Evolutionary conservation across 2,113 vertebrate species (phyloP).

Genomic region (Chaenogobius annularis): DNA sequence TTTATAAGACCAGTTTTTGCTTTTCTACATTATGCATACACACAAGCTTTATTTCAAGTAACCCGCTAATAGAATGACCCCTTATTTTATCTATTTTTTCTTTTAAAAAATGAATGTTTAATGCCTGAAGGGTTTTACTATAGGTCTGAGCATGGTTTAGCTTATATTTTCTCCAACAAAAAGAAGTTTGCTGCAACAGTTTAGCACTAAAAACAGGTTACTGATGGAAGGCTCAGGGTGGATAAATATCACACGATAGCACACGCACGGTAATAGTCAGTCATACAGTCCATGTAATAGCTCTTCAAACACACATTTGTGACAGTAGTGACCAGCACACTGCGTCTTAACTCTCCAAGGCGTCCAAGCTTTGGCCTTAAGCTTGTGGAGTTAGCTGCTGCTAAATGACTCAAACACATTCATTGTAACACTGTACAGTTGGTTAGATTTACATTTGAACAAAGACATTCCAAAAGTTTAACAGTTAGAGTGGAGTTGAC

Average conservation of each 20-base stretch:
- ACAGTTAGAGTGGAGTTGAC: conserved; percentile 53
- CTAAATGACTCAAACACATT: conserved; percentile 50
- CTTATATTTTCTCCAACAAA: conserved; percentile 38
- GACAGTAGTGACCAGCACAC: conserved; percentile 74
- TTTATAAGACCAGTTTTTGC: conserved; percentile 53
- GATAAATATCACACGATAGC: conserved; percentile 62
- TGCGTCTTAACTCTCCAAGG: conserved; percentile 33
- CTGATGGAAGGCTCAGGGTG: conserved; percentile 60
- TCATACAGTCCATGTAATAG: conserved; percentile 53
- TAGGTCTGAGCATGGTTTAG: conserved; percentile 54
- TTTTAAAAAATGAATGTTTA: conserved; percentile 53
- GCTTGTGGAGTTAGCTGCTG: conserved; percentile 36
- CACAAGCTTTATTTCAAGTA: conserved; percentile 47
- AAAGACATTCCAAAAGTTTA: conserved; percentile 56
- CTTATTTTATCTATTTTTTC: conserved; percentile 53
- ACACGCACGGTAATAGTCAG: conserved; percentile 60
- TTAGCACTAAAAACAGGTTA: conserved; percentile 61
- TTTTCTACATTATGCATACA: conserved; percentile 49
- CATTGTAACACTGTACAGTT: conserved; percentile 69
- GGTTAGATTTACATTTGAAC: conserved; percentile 56
- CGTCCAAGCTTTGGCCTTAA: conserved; percentile 47
- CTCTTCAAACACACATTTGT: conserved; percentile 36
- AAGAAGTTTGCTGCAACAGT: conserved; percentile 55
- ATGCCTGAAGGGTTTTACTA: conserved; percentile 58
- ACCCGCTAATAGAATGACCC: conserved; percentile 48